phyloP scores from a whole-genome alignment of 2,797 vertebrate species.

The Hemibagrus guttatus region DNA sequence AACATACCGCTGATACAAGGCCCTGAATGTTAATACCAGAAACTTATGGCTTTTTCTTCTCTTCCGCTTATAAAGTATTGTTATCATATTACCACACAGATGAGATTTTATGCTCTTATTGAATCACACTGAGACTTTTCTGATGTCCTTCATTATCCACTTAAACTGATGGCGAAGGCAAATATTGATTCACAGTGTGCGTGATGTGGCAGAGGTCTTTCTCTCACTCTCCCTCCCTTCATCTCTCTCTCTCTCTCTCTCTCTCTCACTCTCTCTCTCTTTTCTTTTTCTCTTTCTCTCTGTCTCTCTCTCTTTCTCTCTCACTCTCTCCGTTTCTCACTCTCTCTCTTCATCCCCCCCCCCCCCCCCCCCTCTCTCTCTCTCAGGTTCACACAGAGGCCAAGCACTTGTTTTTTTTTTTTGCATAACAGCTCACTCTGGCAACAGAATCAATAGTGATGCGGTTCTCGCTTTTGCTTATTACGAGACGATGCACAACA shows the following conservation, averaged over 20 bases:
- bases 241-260: not conserved
- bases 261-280: not conserved
- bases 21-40: not conserved
- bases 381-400: constrained; percentile 29
- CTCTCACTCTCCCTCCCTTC: constrained; percentile 11
- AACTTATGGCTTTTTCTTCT: not conserved
- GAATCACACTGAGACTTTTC: constrained; percentile 22
- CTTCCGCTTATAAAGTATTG: not conserved
- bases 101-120: not conserved
- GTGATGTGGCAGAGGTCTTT: constrained; percentile 14
- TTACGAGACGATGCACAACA: not conserved
- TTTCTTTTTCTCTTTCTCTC: not conserved
- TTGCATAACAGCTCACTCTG: constrained; percentile 36
- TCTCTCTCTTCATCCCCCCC: not conserved
- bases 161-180: constrained; percentile 32
- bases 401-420: constrained; percentile 29
- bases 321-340: not conserved
- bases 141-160: constrained; percentile 32
- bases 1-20: not conserved
- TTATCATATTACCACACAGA: not conserved
- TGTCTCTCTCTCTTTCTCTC: not conserved
- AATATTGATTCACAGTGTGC: constrained; percentile 13
- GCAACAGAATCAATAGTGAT: constrained; percentile 29
- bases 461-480: not conserved
- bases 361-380: not conserved